Percentiles rank a stretch among this genome's conserved stretches.
Conservation (phyloP, 2,888 invertebrate species). For the Sisyra terminalis region DNA sequence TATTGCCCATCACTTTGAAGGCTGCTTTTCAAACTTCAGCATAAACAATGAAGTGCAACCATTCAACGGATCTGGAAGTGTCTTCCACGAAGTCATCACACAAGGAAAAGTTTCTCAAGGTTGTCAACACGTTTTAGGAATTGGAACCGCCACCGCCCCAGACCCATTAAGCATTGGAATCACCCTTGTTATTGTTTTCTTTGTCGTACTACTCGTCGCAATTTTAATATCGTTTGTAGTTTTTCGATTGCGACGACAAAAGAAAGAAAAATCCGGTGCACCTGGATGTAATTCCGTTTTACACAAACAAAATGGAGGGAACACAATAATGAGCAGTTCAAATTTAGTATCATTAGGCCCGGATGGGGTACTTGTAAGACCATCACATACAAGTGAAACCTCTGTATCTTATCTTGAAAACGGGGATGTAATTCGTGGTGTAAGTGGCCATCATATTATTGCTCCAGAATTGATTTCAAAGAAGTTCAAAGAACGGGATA, state of each 20-base stretch:
- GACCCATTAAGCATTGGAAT: conserved; percentile 86
- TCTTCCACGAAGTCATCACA: conserved; percentile 51
- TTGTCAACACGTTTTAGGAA: conserved; percentile 58
- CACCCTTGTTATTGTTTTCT: conserved; percentile 86
- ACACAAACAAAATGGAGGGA: conserved; percentile 62
- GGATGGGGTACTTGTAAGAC: conserved; percentile 51
- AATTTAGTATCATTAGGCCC: conserved; percentile 47
- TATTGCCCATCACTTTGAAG: conserved; percentile 55
- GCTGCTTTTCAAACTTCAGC: conserved; percentile 78
- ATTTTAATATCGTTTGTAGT: conserved; percentile 86
- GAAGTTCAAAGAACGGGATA: conserved; percentile 76
- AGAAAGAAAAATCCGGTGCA: conserved; percentile 64
- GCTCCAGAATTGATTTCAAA: conserved; percentile 77
- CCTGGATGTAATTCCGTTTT: conserved; percentile 48
- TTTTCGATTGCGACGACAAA: conserved; percentile 73
- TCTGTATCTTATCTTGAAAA: conserved; percentile 57
- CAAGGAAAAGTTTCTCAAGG: conserved; percentile 59
- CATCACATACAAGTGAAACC: conserved; percentile 49
- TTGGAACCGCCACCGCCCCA: conserved; percentile 60
- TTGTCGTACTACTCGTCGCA: conserved; percentile 74
- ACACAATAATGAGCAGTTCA: conserved; percentile 50
- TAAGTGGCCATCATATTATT: conserved; percentile 59
- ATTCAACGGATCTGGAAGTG: conserved; percentile 71
- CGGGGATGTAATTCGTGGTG: conserved; percentile 57
- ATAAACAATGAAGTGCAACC: conserved; percentile 83